Conservation (phyloP, 2,113 vertebrate species). For the Hippotragus niger region DNA sequence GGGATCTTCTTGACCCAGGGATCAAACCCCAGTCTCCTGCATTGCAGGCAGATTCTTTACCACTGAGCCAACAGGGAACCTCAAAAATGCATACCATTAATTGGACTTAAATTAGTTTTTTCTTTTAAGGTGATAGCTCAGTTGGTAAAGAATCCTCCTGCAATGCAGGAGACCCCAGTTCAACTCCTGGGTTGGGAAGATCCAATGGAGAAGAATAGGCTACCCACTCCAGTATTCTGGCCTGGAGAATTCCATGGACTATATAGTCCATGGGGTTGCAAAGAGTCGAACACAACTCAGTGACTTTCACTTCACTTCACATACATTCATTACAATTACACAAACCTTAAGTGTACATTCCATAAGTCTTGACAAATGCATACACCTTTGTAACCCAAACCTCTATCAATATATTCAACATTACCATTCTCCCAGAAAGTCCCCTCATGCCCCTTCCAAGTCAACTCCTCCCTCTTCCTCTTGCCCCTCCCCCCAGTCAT, state of each 20-base stretch:
- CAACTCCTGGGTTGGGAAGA: neutral
- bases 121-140: neutral
- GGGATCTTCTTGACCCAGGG: neutral
- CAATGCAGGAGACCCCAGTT: neutral
- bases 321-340: neutral
- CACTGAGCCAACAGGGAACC: neutral
- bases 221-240: neutral
- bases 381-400: neutral
- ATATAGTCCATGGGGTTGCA: neutral
- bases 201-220: neutral
- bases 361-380: neutral
- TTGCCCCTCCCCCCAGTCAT: neutral
- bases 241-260: neutral
- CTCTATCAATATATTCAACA: neutral
- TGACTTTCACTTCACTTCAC: neutral
- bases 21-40: neutral
- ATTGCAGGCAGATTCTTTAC: neutral
- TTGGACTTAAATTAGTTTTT: conserved; percentile 19
- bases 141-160: neutral
- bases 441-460: neutral
- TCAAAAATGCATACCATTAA: neutral
- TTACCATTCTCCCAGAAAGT: neutral
- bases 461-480: neutral
- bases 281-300: neutral
- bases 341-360: neutral